Evolutionary conservation across 1,140 invertebrate species (phyloP), one percentile per base, ranked within the genome.

Genomic region (Hyposmocoma kahamanoa): DNA sequence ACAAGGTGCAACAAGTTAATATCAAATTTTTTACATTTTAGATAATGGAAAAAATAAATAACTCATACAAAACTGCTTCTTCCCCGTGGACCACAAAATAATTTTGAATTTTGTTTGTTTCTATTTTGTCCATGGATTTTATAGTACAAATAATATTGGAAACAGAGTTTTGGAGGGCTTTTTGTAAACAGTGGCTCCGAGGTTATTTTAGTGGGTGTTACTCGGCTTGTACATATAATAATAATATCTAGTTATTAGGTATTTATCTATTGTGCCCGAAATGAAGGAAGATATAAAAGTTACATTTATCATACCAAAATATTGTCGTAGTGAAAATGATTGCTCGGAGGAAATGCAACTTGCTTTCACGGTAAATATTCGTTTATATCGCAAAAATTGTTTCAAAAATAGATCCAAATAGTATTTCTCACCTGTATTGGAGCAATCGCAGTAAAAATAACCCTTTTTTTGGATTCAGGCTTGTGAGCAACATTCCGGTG

Each of bases 271-370:
- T 3, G 13, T 15, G 18, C 1, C 38, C 4, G 46, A 64, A 63
- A 84, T 81, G 77, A 62, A 47, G 44, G 75, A 79, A 38, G 80
- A 84, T 53, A 78, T 87, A 46, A 77, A 72, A 60, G 72, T 85
- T 38, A 77, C 68, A n/a, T 87, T 87, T 61, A 76, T 87, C 20
- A 76, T 87, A 50, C 83, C 82, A 10, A 64, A 65, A 38, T 56
- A 70, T 42, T 78, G 63, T 46, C 45, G 50, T 18, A 57, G 34
- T 62, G 76, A 84, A 64, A 66, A 82, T 74, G 78, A 84, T 28
- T 84, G 83, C 57, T 67, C 72, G 21, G 74, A 75, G 30, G 83
- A 87, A 39, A 86, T 87, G 83, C 74, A 79, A 48, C 62, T 84
- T 4, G 83, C 84, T 22, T 87, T 72, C 59, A 67, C 67, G 11